Base-by-base conservation (phyloP, 2,113 vertebrate genomes). In the Columba janthina region DNA sequence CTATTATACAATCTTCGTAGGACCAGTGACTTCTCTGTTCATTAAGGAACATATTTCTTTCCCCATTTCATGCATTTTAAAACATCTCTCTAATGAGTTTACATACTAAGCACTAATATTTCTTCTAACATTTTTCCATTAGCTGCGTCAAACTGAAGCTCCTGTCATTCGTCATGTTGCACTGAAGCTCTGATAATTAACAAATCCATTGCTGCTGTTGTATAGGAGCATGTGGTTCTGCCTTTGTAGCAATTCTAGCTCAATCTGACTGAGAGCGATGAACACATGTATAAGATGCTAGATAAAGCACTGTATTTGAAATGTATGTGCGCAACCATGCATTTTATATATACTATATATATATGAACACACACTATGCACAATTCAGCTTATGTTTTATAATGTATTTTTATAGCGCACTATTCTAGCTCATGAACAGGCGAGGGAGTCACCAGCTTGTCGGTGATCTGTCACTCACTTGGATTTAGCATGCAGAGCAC, bases 41-140 rank as follows among this genome's bases (percentile, higher is more conserved):
- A 83, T 86, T 85, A 91, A 88, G 44, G 65, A 90, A 74, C 9
- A 17, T 25, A 48, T 90, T 90, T 46, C 46, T 32, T 1, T 2
- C 48, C 34, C 32, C 40, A 13, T 74, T 90, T 87, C 48, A 89
- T 86, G 76, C 83, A 86, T 96, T 90, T 89, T 75, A 94, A 84
- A 95, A 19, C 53, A 60, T 32, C 69, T 34, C 90, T 77, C 73
- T 93, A 89, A 94, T 48, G 86, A 92, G 75, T 74, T 93, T 72
- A 70, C 53, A 74, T 10, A 64, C 31, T 21, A 93, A 83, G 69
- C 34, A 53, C 61, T 83, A 88, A 84, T 86, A 92, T 94, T 93
- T 90, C 57, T 84, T 80, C 25, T 36, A 93, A 77, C 38, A 6
- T 50, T 91, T 94, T 94, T 42, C 90, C 85, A 94, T 93, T 91